These are phyloP conservation scores for Colistium nudipinnis DNA, from an alignment of 2,113 vertebrate genomes.

Conservation along the genomic window DNA sequence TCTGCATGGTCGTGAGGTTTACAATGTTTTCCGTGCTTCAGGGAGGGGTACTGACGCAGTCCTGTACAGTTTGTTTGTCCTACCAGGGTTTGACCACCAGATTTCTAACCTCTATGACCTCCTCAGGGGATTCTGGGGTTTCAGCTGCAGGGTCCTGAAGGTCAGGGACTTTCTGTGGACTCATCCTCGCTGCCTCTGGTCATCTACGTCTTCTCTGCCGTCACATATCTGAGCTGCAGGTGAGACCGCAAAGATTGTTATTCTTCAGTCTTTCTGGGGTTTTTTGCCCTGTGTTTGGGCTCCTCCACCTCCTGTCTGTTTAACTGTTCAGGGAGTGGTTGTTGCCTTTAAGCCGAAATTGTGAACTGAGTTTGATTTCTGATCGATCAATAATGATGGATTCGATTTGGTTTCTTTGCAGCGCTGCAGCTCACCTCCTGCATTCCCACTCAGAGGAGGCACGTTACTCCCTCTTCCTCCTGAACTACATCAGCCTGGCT, in stretches of 20 bases:
- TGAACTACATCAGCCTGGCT: constrained; percentile 89
- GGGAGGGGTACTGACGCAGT: constrained; percentile 56
- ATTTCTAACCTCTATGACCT: constrained; percentile 69
- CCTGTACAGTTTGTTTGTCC: background rate
- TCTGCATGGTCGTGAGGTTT: constrained; percentile 43
- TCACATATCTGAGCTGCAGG: constrained; percentile 87
- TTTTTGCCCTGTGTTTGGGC: background rate
- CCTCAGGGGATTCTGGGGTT: constrained; percentile 83
- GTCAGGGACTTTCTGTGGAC: constrained; percentile 71
- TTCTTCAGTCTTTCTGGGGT: background rate
- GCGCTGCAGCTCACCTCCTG: constrained; percentile 88
- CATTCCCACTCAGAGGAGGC: constrained; percentile 89
- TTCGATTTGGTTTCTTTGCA: constrained; percentile 53
- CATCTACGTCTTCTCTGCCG: constrained; percentile 84
- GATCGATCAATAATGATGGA: background rate
- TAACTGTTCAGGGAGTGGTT: no score
- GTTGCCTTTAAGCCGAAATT: no score
- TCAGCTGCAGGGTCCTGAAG: constrained; percentile 61
- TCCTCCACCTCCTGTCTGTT: background rate
- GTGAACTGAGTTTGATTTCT: background rate
- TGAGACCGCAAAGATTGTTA: constrained; percentile 31
- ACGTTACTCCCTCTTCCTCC: constrained; percentile 88
- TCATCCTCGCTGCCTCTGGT: constrained; percentile 83
- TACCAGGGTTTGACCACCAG: background rate
- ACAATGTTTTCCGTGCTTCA: constrained; percentile 32